phyloP scores from a whole-genome alignment of 2,888 invertebrate species.

The Biston betularia region DNA sequence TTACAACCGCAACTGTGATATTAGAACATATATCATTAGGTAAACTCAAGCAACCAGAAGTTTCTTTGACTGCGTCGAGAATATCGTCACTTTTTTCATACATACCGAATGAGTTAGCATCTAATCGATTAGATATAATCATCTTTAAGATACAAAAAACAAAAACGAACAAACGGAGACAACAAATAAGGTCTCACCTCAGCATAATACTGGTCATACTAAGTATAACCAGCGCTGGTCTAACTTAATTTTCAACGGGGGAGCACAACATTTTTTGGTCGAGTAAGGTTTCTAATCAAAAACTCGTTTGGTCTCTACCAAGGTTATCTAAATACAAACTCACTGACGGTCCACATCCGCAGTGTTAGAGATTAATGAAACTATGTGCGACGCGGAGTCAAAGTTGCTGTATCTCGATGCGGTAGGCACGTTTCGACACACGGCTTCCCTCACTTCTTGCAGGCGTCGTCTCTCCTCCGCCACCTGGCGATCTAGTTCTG shows the following conservation, averaged over 20 bases:
- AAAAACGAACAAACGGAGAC: too few relatives aligned
- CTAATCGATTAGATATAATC: too few relatives aligned
- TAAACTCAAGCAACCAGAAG: not conserved
- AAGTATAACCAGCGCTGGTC: too few relatives aligned
- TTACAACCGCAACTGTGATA: slow-evolving; percentile 51
- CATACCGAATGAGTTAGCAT: too few relatives aligned
- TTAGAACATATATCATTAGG: not conserved
- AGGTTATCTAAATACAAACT: slow-evolving; percentile 16
- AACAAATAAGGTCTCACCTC: too few relatives aligned
- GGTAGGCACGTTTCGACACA: slow-evolving; percentile 56
- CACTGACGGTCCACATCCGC: slow-evolving; percentile 52
- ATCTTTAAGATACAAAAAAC: too few relatives aligned
- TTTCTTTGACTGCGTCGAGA: too few relatives aligned
- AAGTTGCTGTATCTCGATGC: slow-evolving; percentile 50
- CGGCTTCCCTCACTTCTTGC: slow-evolving; percentile 74
- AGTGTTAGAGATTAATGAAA: not conserved
- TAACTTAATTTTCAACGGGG: too few relatives aligned
- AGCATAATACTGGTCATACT: too few relatives aligned
- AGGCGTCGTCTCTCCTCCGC: slow-evolving; percentile 70
- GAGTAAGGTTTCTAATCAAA: not conserved
- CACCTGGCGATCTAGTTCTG: slow-evolving; percentile 74
- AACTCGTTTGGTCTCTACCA: not conserved
- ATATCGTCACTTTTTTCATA: too few relatives aligned
- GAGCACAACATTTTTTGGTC: too few relatives aligned
- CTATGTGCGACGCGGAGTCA: not conserved